Evolutionary conservation across 92 coral and sea anemone species (phyloP), one percentile per base, ranked within the genome.

Genomic region (Zoanthus solanderi): DNA sequence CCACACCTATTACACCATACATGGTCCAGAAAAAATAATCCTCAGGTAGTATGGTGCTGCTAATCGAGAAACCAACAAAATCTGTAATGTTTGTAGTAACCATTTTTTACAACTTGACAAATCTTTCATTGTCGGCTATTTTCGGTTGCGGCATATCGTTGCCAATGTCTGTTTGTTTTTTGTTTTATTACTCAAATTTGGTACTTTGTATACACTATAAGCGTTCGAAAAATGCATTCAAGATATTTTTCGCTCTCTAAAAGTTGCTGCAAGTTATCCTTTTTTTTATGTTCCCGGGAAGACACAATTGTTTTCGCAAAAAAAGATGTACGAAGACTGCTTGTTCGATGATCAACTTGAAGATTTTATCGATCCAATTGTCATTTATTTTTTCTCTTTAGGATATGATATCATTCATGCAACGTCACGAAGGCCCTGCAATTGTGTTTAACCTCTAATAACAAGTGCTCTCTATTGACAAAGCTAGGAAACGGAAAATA

Each of bases 21-120:
- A 94, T 46, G 71, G 91, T 71, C 95, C 95, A 90, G 79, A 92
- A 94, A 44, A 81, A 12, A 50, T 65, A 65, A 48, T 81, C 85
- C 29, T 81, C 85, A 45, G 75, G 28, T 57, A 65, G 7, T 3
- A 80, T 80, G 37, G 11, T 12, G 1, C 9, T 67, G 14, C 30
- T 0, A 45, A 52, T 17, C 28, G 85, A 81, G 45, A 42, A 44
- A 16, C 46, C 47, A 10, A 34, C 30, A 5, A 15, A 37, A 28
- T 2, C 1, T 46, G 85, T 45, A 45, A 45, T 18, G 9, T 81
- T 81, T 44, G 74, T 12, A 8, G 11, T 42, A 18, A 14, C 16
- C 74, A 69, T 69, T n/a, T 4, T 63, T n/a, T n/a, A 63, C 14
- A 63, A 6, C 30, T 17, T 63, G 30, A 63, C n/a, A 2, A 8